Evolutionary conservation across 2,113 vertebrate species (phyloP), one percentile per base, ranked within the genome.

Genomic region (Pseudopipra pipra): DNA sequence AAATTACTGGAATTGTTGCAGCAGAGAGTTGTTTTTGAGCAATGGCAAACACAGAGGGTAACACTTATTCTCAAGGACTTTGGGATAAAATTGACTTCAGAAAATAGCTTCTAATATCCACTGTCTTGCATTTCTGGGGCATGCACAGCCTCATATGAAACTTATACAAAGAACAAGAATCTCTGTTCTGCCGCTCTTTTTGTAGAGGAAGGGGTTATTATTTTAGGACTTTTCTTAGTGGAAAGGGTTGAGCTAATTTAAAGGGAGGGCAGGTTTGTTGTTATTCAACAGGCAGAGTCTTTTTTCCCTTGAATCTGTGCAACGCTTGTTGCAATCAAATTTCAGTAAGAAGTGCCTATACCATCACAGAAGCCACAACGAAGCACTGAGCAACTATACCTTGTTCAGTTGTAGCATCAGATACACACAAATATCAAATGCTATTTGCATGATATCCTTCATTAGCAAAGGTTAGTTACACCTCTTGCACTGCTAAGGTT

Each of bases 401-500:
- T 72, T 66, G 59, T 67, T 92, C 89, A 56, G 33, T 9, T 52
- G 44, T 44, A 63, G 51, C 9, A 2, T 46, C 82, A 77, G 79
- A 84, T 52, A 78, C 68, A 81, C 82, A 86, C 65, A 90, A 86
- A 86, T 74, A 95, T 76, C 75, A 92, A 86, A 94, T n/a, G 37
- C 15, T 68, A 85, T 95, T 92, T 88, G 79, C 83, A 90, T 94
- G 24, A 93, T 80, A 77, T 47, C 79, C 90, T 90, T 96, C 95
- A 93, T 96, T 90, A 97, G 88, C 61, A 93, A 94, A 95, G 92
- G 90, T 92, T 93, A 95, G 90, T 80, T 94, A 86, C 85, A 95
- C 72, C 47, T 94, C 90, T 81, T 93, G 85, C 82, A 76, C 88
- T 94, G 71, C 35, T 46, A 65, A 83, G 79, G 72, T 72, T 92